These are phyloP conservation scores for Fringilla coelebs DNA, from an alignment of 2,797 vertebrate species.

Conservation along the genomic window DNA sequence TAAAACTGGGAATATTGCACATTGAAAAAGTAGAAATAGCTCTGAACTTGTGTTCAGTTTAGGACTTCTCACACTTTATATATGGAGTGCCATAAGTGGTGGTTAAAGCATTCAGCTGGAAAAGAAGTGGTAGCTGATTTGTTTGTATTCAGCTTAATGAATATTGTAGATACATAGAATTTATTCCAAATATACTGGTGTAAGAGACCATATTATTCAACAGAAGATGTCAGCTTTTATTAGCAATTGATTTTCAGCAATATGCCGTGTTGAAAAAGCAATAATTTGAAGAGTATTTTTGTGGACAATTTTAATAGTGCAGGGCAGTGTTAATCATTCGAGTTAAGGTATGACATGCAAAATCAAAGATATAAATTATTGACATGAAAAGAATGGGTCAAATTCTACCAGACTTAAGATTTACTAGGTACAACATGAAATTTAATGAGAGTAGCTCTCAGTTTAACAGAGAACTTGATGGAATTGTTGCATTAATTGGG, in stretches of 20 bases:
- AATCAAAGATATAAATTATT: neutral
- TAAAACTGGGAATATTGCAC: neutral
- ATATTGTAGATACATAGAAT: neutral
- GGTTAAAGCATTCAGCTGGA: neutral
- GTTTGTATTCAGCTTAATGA: neutral
- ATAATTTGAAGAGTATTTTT: neutral
- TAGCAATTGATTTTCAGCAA: neutral
- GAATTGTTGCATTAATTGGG: neutral
- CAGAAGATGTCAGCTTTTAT: neutral
- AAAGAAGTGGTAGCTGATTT: neutral
- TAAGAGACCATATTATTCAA: neutral
- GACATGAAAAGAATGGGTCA: neutral
- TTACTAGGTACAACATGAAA: neutral
- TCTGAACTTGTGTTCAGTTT: neutral
- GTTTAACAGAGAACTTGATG: neutral
- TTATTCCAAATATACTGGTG: neutral
- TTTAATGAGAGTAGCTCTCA: neutral
- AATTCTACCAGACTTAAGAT: neutral
- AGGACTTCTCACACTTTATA: neutral
- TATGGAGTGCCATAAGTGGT: neutral
- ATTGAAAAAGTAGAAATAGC: neutral
- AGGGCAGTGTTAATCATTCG: neutral
- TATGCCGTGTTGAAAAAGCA: accelerated
- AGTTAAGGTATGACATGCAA: neutral
- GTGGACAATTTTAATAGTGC: neutral